These are phyloP conservation scores for Brienomyrus brachyistius DNA, from an alignment of 2,113 vertebrate genomes.

Conservation along the genomic window DNA sequence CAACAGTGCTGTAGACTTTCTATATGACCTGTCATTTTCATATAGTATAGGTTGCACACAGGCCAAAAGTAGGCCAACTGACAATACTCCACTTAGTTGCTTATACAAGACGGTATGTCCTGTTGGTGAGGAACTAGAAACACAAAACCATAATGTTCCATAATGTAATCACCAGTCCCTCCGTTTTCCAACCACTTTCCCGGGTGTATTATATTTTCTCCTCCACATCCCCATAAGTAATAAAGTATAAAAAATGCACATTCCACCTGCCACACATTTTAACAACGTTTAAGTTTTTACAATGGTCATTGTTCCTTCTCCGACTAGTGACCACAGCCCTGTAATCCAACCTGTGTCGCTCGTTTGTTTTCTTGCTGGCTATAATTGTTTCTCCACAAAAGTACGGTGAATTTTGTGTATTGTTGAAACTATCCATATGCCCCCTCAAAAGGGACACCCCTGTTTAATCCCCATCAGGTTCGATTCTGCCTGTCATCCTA, in stretches of 20 bases:
- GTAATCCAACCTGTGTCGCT: not conserved
- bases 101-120: not conserved
- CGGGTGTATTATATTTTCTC: not conserved
- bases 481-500: not conserved
- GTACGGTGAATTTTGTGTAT: not conserved
- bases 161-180: not conserved
- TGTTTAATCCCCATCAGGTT: not conserved
- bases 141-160: not conserved
- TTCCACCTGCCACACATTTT: not conserved
- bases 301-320: not conserved
- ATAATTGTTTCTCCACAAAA: not conserved
- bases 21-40: constrained; percentile 1
- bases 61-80: not conserved
- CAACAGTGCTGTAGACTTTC: not conserved
- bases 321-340: not conserved
- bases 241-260: not conserved
- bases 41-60: not conserved
- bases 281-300: not conserved
- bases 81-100: not conserved
- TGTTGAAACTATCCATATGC: not conserved
- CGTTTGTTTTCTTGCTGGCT: not conserved
- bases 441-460: not conserved
- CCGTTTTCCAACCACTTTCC: not conserved
- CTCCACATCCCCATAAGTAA: not conserved
- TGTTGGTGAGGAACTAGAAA: not conserved